Evolutionary conservation across 2,797 vertebrate species (phyloP).

Genomic region (Euthynnus affinis): DNA sequence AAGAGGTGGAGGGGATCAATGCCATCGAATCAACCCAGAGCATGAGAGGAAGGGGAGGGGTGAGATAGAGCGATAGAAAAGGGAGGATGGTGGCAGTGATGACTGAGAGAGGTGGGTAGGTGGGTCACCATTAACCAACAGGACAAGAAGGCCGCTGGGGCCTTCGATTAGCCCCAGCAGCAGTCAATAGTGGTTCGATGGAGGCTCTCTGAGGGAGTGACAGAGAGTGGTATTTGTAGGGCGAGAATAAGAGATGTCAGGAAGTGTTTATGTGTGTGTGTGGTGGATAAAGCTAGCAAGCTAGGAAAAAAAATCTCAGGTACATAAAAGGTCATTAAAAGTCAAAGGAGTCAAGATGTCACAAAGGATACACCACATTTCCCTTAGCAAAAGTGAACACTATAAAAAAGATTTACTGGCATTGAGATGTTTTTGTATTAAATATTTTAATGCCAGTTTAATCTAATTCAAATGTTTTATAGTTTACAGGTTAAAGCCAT

Average conservation of each 20-base stretch:
- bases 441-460: no score
- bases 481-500: neutral
- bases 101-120: conserved; percentile 34
- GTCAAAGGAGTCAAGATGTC: conserved; percentile 47
- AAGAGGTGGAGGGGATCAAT: conserved; percentile 70
- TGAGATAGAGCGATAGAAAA: conserved; percentile 52
- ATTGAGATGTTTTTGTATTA: neutral
- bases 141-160: conserved; percentile 64
- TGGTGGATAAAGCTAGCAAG: neutral
- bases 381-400: neutral
- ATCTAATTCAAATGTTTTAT: no score
- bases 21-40: conserved; percentile 60
- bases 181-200: conserved; percentile 73
- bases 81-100: conserved; percentile 12
- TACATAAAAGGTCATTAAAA: conserved; percentile 42
- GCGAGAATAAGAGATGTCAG: conserved; percentile 43
- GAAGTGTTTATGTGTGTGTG: conserved; percentile 18
- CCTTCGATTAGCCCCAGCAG: conserved; percentile 71
- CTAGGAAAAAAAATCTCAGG: neutral
- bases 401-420: neutral
- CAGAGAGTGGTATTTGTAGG: conserved; percentile 62
- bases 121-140: conserved; percentile 76
- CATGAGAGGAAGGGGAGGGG: conserved; percentile 35
- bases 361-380: neutral
- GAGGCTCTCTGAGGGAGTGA: conserved; percentile 55